Percentiles rank a stretch among this genome's conserved stretches.
phyloP scores from a whole-genome alignment of 2,888 invertebrate genomes.

The Hydroisotoma schaefferi region DNA sequence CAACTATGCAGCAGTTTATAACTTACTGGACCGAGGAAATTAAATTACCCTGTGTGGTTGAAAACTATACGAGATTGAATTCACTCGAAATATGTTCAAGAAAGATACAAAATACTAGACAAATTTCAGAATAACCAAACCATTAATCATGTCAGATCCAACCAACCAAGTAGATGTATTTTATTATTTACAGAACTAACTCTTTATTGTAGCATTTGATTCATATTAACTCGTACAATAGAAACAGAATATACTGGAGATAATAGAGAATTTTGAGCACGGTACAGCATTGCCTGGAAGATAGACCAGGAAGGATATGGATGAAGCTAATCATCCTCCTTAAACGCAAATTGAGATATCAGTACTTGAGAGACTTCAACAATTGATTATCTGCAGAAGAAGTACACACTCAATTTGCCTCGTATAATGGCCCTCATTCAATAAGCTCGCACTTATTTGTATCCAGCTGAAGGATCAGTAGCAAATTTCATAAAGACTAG shows the following conservation, averaged over 20 bases:
- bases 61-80: too few relatives aligned
- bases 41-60: too few relatives aligned
- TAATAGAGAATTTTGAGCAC: background rate
- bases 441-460: too few relatives aligned
- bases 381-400: background rate
- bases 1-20: too few relatives aligned
- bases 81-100: too few relatives aligned
- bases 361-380: constrained; percentile 1
- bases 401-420: constrained; percentile 9
- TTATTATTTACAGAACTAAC: too few relatives aligned
- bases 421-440: constrained; percentile 6
- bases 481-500: too few relatives aligned
- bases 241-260: background rate
- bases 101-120: too few relatives aligned
- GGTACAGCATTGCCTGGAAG: too few relatives aligned
- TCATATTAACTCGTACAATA: background rate
- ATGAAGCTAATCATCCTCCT: constrained; percentile 11
- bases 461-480: too few relatives aligned
- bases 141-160: constrained; percentile 9
- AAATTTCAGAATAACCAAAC: too few relatives aligned
- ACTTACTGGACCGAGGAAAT: too few relatives aligned
- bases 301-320: background rate
- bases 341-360: background rate
- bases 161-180: constrained; percentile 5
- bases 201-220: background rate